Percentiles rank a stretch among this genome's conserved stretches.
Evolutionary conservation across 2,888 invertebrate genomes (phyloP).

Genomic region (Machimus atricapillus): DNA sequence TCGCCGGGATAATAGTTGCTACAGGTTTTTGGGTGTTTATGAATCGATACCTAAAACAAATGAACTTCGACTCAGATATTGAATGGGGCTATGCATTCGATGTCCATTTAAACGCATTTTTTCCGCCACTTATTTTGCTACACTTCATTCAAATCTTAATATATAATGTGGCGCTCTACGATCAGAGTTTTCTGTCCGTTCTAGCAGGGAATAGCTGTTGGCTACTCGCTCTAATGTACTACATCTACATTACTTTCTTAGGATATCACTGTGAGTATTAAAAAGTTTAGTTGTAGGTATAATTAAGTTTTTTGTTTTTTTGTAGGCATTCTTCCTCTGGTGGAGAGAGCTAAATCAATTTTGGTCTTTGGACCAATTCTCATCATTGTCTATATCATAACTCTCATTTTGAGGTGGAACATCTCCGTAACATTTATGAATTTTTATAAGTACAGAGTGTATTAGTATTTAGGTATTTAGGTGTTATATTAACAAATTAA

Average conservation of each 20-base stretch:
- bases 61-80: slow-evolving; percentile 65
- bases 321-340: slow-evolving; percentile 79
- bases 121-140: slow-evolving; percentile 92
- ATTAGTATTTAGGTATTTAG: slow-evolving; percentile 61
- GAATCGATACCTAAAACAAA: slow-evolving; percentile 59
- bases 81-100: slow-evolving; percentile 99
- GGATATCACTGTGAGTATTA: slow-evolving; percentile 87
- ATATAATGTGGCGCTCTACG: slow-evolving; percentile 81
- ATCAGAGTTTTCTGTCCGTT: slow-evolving; percentile 79
- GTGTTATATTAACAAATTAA: background rate
- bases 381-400: slow-evolving; percentile 78
- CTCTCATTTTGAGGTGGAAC: slow-evolving; percentile 82
- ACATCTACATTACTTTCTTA: slow-evolving; percentile 95
- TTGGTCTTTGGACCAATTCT: slow-evolving; percentile 83
- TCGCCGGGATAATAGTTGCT: slow-evolving; percentile 84
- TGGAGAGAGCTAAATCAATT: slow-evolving; percentile 84
- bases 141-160: slow-evolving; percentile 92
- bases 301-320: slow-evolving; percentile 46
- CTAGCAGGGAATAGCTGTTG: slow-evolving; percentile 93
- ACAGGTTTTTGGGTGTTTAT: slow-evolving; percentile 84
- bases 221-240: slow-evolving; percentile 89
- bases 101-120: slow-evolving; percentile 97
- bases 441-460: slow-evolving; percentile 83
- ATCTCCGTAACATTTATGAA: slow-evolving; percentile 80
- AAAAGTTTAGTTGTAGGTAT: background rate